Evolutionary conservation across 2,888 invertebrate genomes (phyloP).

Genomic region (Lymantria monacha): DNA sequence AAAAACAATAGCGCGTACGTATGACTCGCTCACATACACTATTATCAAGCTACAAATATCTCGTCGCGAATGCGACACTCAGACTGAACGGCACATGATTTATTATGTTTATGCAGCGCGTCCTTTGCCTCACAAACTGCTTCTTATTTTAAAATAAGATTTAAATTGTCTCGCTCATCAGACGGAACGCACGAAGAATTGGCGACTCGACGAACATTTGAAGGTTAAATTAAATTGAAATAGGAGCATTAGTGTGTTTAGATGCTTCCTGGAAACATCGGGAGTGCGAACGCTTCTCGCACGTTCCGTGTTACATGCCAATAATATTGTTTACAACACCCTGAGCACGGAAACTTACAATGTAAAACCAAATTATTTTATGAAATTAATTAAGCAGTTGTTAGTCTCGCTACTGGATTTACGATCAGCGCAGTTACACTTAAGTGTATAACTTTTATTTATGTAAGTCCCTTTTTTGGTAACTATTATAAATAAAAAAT

Average conservation of each 20-base stretch:
- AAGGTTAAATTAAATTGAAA: conserved; percentile 67
- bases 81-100: conserved; percentile 55
- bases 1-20: conserved; percentile 7
- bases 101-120: conserved; percentile 57
- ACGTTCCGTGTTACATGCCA: conserved; percentile 51
- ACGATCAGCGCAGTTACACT: no score
- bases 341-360: conserved; percentile 25
- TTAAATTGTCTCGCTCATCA: conserved; percentile 57
- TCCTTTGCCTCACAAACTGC: conserved; percentile 35
- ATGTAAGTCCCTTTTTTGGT: no score
- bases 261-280: conserved; percentile 58
- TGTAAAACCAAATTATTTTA: conserved; percentile 13
- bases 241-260: conserved; percentile 43
- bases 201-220: conserved; percentile 55
- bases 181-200: conserved; percentile 45
- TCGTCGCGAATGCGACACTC: conserved; percentile 34
- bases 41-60: conserved; percentile 51
- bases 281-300: conserved; percentile 49
- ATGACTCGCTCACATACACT: conserved; percentile 13
- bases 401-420: neutral
- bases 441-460: no score
- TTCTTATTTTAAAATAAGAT: conserved; percentile 48
- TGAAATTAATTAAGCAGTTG: conserved; percentile 4
- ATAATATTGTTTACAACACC: conserved; percentile 48
- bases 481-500: no score